Evolutionary conservation across 2,888 invertebrate genomes (phyloP).

Genomic region (Phengaris arion): DNA sequence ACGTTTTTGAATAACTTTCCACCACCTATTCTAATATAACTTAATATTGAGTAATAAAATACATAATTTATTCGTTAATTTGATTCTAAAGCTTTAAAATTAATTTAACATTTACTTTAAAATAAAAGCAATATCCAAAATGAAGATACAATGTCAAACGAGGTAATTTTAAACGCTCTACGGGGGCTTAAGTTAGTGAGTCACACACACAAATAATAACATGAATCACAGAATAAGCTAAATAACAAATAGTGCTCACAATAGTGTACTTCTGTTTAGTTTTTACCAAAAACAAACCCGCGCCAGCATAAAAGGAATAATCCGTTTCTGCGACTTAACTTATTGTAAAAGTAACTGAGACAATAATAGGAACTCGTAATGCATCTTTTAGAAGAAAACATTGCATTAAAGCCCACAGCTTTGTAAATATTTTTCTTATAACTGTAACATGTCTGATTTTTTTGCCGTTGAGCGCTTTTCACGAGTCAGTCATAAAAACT

Average conservation of each 20-base stretch:
- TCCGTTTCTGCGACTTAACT: background rate
- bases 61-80: background rate
- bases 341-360: conserved; percentile 1
- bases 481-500: background rate
- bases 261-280: conserved; percentile 9
- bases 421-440: background rate
- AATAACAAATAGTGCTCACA: conserved; percentile 2
- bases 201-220: conserved; percentile 46
- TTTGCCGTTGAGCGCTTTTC: background rate
- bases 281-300: conserved; percentile 15
- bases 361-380: background rate
- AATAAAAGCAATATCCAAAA: conserved; percentile 33
- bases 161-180: conserved; percentile 37
- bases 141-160: conserved; percentile 31
- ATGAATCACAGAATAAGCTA: conserved; percentile 55
- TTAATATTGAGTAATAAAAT: background rate
- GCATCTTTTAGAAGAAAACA: background rate
- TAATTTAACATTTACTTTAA: background rate
- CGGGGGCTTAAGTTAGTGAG: conserved; percentile 46
- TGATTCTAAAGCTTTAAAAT: background rate
- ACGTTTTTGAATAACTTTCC: too few species aligned
- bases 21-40: background rate
- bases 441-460: background rate
- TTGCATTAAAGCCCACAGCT: background rate
- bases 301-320: background rate